phyloP scores from a whole-genome alignment of 2,888 invertebrate genomes.

The Drosophila quasianomalipes region DNA sequence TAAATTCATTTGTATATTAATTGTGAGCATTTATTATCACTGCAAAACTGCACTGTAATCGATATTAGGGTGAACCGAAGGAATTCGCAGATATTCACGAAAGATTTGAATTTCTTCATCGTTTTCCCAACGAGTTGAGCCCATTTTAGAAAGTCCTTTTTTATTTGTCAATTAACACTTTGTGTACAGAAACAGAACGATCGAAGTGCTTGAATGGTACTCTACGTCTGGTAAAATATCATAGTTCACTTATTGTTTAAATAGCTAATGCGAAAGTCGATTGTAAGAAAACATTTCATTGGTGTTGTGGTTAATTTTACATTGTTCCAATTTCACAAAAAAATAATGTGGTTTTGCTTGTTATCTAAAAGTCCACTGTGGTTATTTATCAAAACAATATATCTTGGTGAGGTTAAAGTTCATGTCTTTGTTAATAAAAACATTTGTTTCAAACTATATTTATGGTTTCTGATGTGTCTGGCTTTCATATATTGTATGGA shows the following conservation, averaged over 20 bases:
- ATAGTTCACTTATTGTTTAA: background rate
- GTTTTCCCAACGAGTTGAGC: constrained; percentile 79
- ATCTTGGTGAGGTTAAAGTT: background rate
- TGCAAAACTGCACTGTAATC: constrained; percentile 89
- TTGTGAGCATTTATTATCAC: background rate
- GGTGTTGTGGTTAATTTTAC: background rate
- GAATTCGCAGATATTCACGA: constrained; percentile 92
- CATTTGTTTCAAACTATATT: background rate
- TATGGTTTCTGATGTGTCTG: background rate
- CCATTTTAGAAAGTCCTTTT: constrained; percentile 38
- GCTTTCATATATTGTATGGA: background rate
- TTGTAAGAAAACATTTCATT: background rate
- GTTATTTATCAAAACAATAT: constrained; percentile 1
- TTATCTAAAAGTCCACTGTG: constrained; percentile 15
- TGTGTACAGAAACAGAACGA: background rate
- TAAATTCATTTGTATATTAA: background rate
- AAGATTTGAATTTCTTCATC: constrained; percentile 90
- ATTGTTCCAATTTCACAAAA: background rate
- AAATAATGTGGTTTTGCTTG: constrained; percentile 12
- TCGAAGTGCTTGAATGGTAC: background rate
- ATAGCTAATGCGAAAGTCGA: background rate
- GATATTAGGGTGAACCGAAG: constrained; percentile 93
- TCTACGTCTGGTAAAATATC: background rate
- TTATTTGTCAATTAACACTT: background rate
- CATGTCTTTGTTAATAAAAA: background rate